Evolutionary conservation across 1,140 invertebrate genomes (phyloP).

Genomic region (Procambarus clarkii): DNA sequence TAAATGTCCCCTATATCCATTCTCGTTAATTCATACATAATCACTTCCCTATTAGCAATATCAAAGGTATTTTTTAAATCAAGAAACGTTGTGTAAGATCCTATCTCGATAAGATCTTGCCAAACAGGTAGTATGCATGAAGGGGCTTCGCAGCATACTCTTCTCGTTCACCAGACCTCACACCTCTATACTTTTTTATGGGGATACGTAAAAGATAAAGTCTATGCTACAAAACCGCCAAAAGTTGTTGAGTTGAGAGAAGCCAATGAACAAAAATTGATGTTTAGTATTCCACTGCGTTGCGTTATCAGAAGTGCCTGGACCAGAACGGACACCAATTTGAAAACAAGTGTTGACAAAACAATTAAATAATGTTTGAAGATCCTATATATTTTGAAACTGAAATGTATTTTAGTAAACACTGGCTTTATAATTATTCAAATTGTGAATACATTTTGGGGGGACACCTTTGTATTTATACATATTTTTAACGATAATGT

Average conservation of each 20-base stretch:
- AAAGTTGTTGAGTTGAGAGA: constrained; percentile 5
- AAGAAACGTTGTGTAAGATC: constrained; percentile 30
- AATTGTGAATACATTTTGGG: not conserved
- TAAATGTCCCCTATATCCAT: no score
- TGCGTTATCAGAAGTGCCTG: no score
- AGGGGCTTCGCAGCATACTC: not conserved
- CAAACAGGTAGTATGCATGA: constrained; percentile 1
- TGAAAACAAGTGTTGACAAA: not conserved
- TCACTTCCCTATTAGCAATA: no score
- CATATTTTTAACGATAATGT: no score
- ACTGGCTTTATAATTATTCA: not conserved
- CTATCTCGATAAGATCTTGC: constrained; percentile 20
- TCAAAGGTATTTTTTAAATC: no score
- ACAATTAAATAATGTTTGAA: not conserved
- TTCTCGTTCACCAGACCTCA: constrained; percentile 26
- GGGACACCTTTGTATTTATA: not conserved
- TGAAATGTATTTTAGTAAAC: no score
- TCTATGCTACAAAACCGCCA: not conserved
- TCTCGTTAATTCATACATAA: no score
- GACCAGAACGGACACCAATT: no score
- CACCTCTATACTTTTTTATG: not conserved
- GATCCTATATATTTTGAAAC: not conserved
- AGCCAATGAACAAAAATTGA: constrained; percentile 24
- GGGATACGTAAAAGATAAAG: no score
- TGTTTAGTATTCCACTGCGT: constrained; percentile 48